Conservation (phyloP, 2,797 vertebrate species). For the Thamnophis elegans region DNA sequence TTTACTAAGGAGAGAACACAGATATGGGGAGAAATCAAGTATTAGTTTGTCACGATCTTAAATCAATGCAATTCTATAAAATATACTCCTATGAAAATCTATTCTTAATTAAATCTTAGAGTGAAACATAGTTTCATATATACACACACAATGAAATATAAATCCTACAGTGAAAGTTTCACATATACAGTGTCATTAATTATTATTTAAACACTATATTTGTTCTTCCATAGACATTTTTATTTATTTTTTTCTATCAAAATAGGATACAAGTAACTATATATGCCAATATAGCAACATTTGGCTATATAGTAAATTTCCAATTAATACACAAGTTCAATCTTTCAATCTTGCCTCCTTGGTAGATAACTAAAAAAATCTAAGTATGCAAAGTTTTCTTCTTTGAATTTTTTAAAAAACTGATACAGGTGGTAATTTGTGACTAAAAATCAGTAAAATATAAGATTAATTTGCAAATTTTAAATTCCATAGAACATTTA, state of each 20-base stretch:
- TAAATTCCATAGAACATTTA: background rate
- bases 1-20: constrained; percentile 77
- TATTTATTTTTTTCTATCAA: background rate
- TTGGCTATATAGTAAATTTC: background rate
- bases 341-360: background rate
- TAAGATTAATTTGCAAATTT: background rate
- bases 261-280: background rate
- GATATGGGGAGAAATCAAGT: constrained; percentile 9
- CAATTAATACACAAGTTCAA: background rate
- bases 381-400: background rate
- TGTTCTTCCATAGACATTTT: background rate
- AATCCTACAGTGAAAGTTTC: background rate
- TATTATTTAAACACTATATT: background rate
- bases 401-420: background rate
- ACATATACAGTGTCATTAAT: background rate
- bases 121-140: background rate
- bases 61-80: background rate
- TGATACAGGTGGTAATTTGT: background rate
- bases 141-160: background rate
- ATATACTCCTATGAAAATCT: background rate
- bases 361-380: background rate
- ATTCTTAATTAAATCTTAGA: background rate
- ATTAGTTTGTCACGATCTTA: background rate
- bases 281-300: background rate
- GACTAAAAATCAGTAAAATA: background rate